Conservation (phyloP, 2,888 invertebrate species). For the Xylota sylvarum region DNA sequence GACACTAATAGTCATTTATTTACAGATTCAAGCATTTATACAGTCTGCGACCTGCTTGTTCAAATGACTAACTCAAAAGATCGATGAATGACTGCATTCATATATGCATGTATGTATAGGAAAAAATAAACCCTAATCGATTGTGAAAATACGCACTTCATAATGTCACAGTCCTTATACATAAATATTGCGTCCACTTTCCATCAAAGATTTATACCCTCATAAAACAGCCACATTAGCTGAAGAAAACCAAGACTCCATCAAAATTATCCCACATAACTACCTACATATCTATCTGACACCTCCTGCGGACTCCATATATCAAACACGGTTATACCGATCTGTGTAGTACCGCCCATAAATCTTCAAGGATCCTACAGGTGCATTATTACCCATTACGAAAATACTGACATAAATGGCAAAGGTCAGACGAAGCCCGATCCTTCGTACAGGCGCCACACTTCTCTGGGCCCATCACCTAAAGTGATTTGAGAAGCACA, state of each 20-base stretch:
- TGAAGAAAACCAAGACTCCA: not conserved
- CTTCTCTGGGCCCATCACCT: not conserved
- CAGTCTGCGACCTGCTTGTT: too few relatives aligned
- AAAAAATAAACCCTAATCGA: too few relatives aligned
- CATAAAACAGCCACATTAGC: slow-evolving; percentile 16
- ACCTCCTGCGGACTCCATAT: not conserved
- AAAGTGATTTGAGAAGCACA: slow-evolving; percentile 31
- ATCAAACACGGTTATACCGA: not conserved
- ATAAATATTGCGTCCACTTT: not conserved
- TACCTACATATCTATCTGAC: not conserved
- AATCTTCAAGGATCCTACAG: slow-evolving; percentile 29
- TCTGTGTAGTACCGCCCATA: not conserved
- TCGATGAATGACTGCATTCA: too few relatives aligned
- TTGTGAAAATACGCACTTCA: not conserved
- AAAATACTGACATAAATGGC: slow-evolving; percentile 2
- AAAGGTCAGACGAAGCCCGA: slow-evolving; percentile 7
- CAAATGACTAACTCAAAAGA: not conserved
- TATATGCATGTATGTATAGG: too few relatives aligned
- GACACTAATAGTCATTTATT: too few relatives aligned
- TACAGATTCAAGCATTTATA: too few relatives aligned
- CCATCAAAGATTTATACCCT: slow-evolving; percentile 17
- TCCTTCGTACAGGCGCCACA: not conserved
- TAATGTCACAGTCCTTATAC: not conserved
- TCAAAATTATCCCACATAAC: slow-evolving; percentile 8
- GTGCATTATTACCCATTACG: slow-evolving; percentile 24